These are phyloP conservation scores for Epinotia ramella DNA, from an alignment of 2,888 invertebrate species.

Conservation along the genomic window DNA sequence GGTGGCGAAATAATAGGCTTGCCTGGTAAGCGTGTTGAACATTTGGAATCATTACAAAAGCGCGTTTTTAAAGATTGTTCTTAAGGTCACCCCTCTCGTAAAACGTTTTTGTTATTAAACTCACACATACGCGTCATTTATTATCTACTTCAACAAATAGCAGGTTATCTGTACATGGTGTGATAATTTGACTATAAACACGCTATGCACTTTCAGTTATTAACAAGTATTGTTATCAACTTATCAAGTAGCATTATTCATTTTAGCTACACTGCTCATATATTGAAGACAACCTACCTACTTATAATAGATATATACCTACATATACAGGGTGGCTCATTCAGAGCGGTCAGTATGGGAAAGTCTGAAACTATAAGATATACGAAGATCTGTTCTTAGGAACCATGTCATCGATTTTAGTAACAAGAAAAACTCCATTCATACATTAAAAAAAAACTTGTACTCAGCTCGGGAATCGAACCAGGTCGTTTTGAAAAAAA, in stretches of 20 bases:
- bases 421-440: no score
- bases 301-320: background rate
- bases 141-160: conserved; percentile 19
- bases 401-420: no score
- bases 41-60: conserved; percentile 16
- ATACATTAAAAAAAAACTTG: no score
- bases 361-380: no score
- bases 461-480: no score
- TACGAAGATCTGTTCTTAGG: no score
- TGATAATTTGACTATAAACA: conserved; percentile 17
- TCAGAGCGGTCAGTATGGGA: no score
- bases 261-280: background rate
- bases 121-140: conserved; percentile 14
- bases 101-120: conserved; percentile 27
- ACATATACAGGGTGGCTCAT: no score
- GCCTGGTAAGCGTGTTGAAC: conserved; percentile 25
- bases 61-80: conserved; percentile 14
- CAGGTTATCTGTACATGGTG: conserved; percentile 17
- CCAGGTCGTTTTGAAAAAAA: no score
- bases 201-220: conserved; percentile 9
- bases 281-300: background rate
- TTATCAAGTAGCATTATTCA: conserved; percentile 1
- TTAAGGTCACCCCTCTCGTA: conserved; percentile 31
- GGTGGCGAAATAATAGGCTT: conserved; percentile 32
- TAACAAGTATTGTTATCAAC: conserved; percentile 9